A percentile compares a stretch with the other conserved stretches of the same genome.
Conservation (phyloP, 2,113 vertebrate species). For the Chelonoidis abingdonii region DNA sequence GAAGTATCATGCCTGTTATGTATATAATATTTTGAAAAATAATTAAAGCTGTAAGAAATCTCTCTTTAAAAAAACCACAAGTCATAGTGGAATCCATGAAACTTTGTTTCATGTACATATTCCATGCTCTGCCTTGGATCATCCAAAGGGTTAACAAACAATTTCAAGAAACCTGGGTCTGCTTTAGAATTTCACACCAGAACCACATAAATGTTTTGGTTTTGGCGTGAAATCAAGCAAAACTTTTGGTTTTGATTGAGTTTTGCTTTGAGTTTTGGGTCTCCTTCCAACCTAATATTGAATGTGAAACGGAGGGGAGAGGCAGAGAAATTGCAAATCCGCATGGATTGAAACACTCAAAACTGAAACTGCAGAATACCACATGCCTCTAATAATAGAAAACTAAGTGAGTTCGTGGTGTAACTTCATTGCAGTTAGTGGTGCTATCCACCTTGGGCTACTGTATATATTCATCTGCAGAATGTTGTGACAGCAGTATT, state of each 20-base stretch:
- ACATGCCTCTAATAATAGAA: accelerated
- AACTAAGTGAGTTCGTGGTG: accelerated
- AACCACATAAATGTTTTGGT: neutral
- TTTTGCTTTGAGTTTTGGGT: accelerated
- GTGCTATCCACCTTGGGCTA: accelerated
- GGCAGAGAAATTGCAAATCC: accelerated
- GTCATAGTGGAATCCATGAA: accelerated
- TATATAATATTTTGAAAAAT: accelerated
- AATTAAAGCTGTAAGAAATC: accelerated
- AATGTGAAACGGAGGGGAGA: neutral
- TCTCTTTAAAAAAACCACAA: neutral
- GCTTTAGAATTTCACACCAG: too few relatives aligned
- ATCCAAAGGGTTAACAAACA: neutral
- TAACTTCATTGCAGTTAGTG: accelerated
- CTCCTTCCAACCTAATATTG: neutral
- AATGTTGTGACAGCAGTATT: accelerated
- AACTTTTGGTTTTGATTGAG: accelerated
- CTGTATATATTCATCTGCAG: accelerated
- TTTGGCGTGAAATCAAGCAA: neutral
- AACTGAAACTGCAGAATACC: accelerated
- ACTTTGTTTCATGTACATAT: neutral
- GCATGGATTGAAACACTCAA: accelerated
- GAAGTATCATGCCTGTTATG: accelerated
- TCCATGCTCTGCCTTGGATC: neutral
- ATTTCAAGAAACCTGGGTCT: neutral